Evolutionary conservation across 2,113 vertebrate genomes (phyloP), one percentile per base, ranked within the genome.

Genomic region (Pachyramphus minor): DNA sequence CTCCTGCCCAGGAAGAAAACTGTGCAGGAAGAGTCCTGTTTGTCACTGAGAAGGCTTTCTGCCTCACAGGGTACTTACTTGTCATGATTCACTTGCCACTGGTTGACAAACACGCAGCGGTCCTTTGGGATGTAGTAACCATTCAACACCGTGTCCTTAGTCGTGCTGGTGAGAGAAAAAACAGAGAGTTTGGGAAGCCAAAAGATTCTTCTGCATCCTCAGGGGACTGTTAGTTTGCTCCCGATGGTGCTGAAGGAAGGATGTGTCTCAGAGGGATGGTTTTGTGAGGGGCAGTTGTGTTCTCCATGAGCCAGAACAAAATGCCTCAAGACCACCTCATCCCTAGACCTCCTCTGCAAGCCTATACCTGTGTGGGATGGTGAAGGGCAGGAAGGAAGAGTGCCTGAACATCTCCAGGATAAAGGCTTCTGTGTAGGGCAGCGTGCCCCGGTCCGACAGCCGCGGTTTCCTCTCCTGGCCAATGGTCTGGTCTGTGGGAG

Each of bases 11-110:
- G 21, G 45, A 59, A 59, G 39, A 21, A 21, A 18, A 74, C n/a
- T 35, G 24, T 49, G 24, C 33, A 42, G 52, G n/a, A 47, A 66
- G 27, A 56, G 24, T 4, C 42, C 41, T 5, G 35, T 9, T 2
- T n/a, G n/a, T 30, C 5, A 4, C 47, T 5, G 3, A n/a, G 77
- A 41, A 53, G 19, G 58, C 14, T 69, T 72, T 60, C 49, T 79
- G 50, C 75, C 64, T 45, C 55, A 12, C 25, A 14, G 50, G 66
- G 41, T 84, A 99, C 99, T 98, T 92, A 99, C 99, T 97, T 88
- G 2, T 99, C 98, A 0, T 98, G 99, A 95, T 99, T 99, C 91
- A 98, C 97, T 67, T 99, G 99, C 98, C 99, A 99, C 97, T 99
- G 99, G 95, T 99, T 99, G 92, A 99, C 55, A 80, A 99, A 99